Evolutionary conservation across 2,113 vertebrate genomes (phyloP), one percentile per base, ranked within the genome.

Genomic region (Carollia perspicillata): DNA sequence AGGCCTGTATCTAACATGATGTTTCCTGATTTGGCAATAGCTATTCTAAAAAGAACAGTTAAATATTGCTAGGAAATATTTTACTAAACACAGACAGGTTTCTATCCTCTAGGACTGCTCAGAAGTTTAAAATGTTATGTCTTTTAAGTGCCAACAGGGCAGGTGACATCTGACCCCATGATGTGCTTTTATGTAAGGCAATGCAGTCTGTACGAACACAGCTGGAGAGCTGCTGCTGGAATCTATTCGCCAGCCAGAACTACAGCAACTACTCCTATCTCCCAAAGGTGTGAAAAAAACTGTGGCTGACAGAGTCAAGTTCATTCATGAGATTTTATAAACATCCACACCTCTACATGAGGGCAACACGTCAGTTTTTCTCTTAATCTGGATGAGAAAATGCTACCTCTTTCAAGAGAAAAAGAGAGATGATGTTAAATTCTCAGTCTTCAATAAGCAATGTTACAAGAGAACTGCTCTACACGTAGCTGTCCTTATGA

Each of bases 361-460:
- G 23, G 68, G 44, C 37, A 79, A 94, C 7, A 84, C 35, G 28
- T n/a, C 49, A 86, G 33, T 63, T 63, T 93, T 93, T 53, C 44
- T 81, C 53, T 65, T 20, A 81, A 92, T 37, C 40, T 18, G 60
- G 8, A 5, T 74, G 4, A 95, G 72, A 85, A 96, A 92, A 51
- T 13, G 30, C 16, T 60, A 78, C 95, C 60, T 94, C 49, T 88
- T 96, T 89, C 47, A 93, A 79, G 53, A 96, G 63, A 74, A 55
- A 91, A 37, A 58, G 42, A 79, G 14, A 81, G 51, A 89, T 33
- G 17, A 28, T 35, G 10, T 23, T 85, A 53, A 88, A 81, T 33
- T 66, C 65, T 80, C 63, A 33, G 49, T 92, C 63, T 87, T 95
- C 18, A 84, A 13, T 93, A 35, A 90, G 78, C 58, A 81, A 23